phyloP scores from a whole-genome alignment of 2,888 invertebrate species.

The Tuta absoluta region DNA sequence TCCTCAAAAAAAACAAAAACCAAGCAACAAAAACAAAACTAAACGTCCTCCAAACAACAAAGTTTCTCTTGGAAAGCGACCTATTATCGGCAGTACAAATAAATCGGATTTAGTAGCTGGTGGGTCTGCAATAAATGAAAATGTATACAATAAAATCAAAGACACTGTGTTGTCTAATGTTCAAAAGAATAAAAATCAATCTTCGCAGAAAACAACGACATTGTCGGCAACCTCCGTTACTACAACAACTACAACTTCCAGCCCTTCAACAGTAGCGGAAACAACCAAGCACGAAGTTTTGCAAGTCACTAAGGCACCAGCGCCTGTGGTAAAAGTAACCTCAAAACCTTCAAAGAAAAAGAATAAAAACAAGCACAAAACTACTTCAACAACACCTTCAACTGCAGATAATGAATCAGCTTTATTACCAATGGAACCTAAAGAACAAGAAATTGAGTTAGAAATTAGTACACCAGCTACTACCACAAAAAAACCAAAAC shows the following conservation, averaged over 20 bases:
- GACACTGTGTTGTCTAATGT: conserved; percentile 81
- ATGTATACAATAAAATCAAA: conserved; percentile 82
- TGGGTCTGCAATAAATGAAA: conserved; percentile 75
- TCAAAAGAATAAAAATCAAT: conserved; percentile 72
- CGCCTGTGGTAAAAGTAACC: conserved; percentile 50
- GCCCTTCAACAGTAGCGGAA: conserved; percentile 49
- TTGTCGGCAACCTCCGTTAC: conserved; percentile 45
- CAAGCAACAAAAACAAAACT: conserved; percentile 60
- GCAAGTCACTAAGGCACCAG: conserved; percentile 45
- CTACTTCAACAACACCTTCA: conserved; percentile 47
- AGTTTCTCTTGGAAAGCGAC: conserved; percentile 54
- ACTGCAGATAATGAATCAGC: conserved; percentile 63
- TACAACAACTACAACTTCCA: conserved; percentile 41
- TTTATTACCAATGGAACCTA: conserved; percentile 71
- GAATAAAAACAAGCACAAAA: conserved; percentile 65
- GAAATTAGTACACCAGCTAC: conserved; percentile 72
- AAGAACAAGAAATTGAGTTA: conserved; percentile 75
- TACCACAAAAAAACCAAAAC: conserved; percentile 76
- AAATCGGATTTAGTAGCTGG: conserved; percentile 74
- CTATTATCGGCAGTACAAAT: conserved; percentile 70
- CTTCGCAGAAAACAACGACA: conserved; percentile 48
- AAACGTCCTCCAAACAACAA: conserved; percentile 66
- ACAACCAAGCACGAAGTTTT: conserved; percentile 56
- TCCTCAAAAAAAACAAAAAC: conserved; percentile 60
- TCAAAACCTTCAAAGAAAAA: conserved; percentile 67